These are phyloP conservation scores for Otolemur crassicaudatus DNA, from an alignment of 2,797 vertebrate species.

Conservation along the genomic window DNA sequence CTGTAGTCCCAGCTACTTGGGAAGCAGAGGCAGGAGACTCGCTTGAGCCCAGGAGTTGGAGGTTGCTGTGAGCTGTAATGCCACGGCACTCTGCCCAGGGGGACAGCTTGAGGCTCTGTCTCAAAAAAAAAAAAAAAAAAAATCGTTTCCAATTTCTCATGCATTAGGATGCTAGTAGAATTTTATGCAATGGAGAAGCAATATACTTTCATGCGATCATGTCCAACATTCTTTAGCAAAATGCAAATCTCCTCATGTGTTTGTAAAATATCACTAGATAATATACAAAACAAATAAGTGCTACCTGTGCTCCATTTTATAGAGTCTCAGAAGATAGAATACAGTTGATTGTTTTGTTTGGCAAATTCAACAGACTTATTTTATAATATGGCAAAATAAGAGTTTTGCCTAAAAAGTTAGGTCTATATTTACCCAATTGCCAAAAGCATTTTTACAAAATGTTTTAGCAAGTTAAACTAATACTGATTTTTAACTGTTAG, in stretches of 20 bases:
- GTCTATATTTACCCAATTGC: background rate
- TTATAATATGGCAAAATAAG: background rate
- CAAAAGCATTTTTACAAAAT: background rate
- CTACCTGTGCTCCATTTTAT: background rate
- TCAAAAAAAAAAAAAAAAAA: too few relatives aligned
- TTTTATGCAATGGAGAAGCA: background rate
- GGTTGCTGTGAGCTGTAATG: too few relatives aligned
- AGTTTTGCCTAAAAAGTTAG: background rate
- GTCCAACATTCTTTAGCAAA: background rate
- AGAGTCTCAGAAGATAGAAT: background rate
- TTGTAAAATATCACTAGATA: constrained; percentile 1
- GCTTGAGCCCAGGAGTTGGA: too few relatives aligned
- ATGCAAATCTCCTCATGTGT: background rate
- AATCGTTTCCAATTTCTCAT: background rate
- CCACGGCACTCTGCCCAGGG: too few relatives aligned
- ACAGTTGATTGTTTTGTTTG: background rate
- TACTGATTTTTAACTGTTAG: background rate
- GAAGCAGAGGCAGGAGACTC: too few relatives aligned
- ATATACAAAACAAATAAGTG: background rate
- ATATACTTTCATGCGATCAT: constrained; percentile 14
- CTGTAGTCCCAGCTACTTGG: too few relatives aligned
- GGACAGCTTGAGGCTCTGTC: too few relatives aligned
- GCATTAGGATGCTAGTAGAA: background rate
- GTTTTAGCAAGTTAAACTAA: constrained; percentile 14
- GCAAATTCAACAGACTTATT: background rate